These are phyloP conservation scores for Leptinotarsa texana DNA, from an alignment of 1,140 invertebrate species.

Conservation along the genomic window DNA sequence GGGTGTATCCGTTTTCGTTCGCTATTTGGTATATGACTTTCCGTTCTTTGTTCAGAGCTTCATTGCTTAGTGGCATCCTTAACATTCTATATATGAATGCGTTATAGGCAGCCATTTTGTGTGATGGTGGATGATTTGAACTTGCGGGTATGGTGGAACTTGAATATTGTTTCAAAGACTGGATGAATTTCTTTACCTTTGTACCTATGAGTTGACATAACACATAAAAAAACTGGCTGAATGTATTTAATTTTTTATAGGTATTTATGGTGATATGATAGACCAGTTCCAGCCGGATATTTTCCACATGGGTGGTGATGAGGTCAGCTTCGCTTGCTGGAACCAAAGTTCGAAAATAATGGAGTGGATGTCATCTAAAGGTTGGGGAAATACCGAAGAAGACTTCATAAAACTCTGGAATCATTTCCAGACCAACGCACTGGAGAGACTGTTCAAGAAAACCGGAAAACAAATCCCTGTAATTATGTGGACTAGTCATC, in stretches of 20 bases:
- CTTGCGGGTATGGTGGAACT: too few relatives aligned
- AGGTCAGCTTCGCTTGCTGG: constrained; percentile 76
- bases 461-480: constrained; percentile 62
- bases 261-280: constrained; percentile 57
- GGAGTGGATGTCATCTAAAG: constrained; percentile 69
- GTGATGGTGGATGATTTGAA: too few relatives aligned
- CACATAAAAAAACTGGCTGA: background rate
- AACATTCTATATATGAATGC: too few relatives aligned
- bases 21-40: too few relatives aligned
- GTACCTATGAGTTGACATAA: too few relatives aligned
- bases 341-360: constrained; percentile 69
- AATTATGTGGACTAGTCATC: constrained; percentile 81
- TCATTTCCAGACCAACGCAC: constrained; percentile 71
- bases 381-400: constrained; percentile 62
- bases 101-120: too few relatives aligned
- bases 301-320: constrained; percentile 90
- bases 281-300: constrained; percentile 72
- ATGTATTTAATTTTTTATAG: constrained; percentile 28
- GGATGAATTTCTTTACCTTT: too few relatives aligned
- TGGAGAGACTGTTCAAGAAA: constrained; percentile 62
- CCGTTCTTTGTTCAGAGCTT: too few relatives aligned
- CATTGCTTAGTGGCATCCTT: too few relatives aligned
- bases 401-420: constrained; percentile 78
- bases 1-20: too few relatives aligned
- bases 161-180: too few relatives aligned